A percentile compares a stretch with the other conserved stretches of the same genome.
phyloP scores from a whole-genome alignment of 2,113 vertebrate genomes.

The Zootoca vivipara region DNA sequence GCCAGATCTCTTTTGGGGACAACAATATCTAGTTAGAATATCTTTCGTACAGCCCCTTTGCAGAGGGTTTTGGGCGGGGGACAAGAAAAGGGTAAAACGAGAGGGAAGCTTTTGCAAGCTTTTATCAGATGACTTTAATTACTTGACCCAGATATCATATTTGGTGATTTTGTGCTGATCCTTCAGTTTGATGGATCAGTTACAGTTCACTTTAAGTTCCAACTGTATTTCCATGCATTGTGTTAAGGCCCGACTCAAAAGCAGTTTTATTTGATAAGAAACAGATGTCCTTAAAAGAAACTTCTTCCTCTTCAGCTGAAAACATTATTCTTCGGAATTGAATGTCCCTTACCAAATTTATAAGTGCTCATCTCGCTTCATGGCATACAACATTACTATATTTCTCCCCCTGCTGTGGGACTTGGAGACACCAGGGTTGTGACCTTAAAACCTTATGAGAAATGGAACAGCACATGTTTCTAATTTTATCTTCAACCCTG shows the following conservation, averaged over 20 bases:
- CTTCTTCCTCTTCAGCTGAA: slow-evolving; percentile 62
- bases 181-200: slow-evolving; percentile 72
- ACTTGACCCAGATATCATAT: slow-evolving; percentile 66
- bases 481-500: slow-evolving; percentile 72
- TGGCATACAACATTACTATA: slow-evolving; percentile 70
- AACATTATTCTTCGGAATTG: slow-evolving; percentile 74
- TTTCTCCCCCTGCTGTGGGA: slow-evolving; percentile 65
- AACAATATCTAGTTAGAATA: slow-evolving; percentile 20
- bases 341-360: slow-evolving; percentile 71
- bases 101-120: slow-evolving; percentile 45
- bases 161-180: slow-evolving; percentile 74
- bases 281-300: slow-evolving; percentile 72
- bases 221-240: slow-evolving; percentile 72
- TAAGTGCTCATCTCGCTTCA: slow-evolving; percentile 68
- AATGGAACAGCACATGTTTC: slow-evolving; percentile 73
- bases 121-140: slow-evolving; percentile 62
- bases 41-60: slow-evolving; percentile 35
- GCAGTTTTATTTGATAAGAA: slow-evolving; percentile 74
- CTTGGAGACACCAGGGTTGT: slow-evolving; percentile 58
- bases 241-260: slow-evolving; percentile 71
- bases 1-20: slow-evolving; percentile 13
- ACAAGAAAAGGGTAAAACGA: not conserved
- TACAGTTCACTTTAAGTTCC: slow-evolving; percentile 74
- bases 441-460: slow-evolving; percentile 67
- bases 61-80: not conserved